phyloP scores from a whole-genome alignment of 2,113 vertebrate species.

The Pluvianellus socialis region DNA sequence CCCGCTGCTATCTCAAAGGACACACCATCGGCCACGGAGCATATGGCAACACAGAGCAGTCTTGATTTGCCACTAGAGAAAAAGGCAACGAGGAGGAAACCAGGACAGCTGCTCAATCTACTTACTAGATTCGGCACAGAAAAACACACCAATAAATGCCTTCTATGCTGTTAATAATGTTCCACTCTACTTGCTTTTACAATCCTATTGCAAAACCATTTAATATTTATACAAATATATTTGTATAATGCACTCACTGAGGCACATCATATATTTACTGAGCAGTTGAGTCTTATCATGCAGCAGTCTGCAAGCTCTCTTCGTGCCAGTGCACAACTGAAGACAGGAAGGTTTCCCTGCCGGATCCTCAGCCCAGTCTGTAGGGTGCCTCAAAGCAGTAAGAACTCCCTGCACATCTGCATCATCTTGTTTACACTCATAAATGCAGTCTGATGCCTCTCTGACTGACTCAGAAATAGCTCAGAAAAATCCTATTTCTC shows the following conservation, averaged over 20 bases:
- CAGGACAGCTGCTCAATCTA: background rate
- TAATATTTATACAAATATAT: background rate
- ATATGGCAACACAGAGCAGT: background rate
- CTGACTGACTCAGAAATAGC: background rate
- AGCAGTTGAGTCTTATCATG: background rate
- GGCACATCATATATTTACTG: background rate
- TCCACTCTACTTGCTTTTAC: background rate
- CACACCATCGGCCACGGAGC: background rate
- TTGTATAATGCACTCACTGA: background rate
- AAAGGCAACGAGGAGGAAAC: background rate
- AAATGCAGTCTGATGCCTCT: background rate
- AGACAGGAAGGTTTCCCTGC: background rate
- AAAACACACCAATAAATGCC: background rate
- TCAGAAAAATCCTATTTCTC: background rate
- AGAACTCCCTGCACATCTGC: background rate
- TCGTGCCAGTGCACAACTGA: fast-evolving
- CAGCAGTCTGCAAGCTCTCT: background rate
- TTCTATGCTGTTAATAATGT: background rate
- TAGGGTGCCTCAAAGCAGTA: background rate
- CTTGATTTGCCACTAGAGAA: background rate
- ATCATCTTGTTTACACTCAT: background rate
- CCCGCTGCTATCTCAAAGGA: background rate
- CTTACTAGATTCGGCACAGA: background rate
- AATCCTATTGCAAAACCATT: background rate
- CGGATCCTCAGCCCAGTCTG: background rate